A percentile compares a stretch with the other conserved stretches of the same genome.
phyloP scores from a whole-genome alignment of 2,797 vertebrate species.

The Malacoctenus gilli region DNA sequence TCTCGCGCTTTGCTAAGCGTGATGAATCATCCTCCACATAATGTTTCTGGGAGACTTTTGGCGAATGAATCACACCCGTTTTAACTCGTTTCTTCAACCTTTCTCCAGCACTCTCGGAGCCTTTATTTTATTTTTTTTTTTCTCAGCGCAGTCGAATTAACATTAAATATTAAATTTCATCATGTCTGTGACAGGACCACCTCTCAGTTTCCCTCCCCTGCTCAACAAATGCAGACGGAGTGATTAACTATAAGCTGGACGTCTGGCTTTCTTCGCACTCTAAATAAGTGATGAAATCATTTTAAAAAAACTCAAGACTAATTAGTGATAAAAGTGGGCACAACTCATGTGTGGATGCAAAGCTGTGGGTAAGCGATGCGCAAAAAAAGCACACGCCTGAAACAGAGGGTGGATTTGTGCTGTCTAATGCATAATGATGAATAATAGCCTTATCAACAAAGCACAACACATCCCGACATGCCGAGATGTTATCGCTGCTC shows the following conservation, averaged over 20 bases:
- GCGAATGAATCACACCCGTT: conserved; percentile 31
- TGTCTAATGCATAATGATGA: conserved; percentile 66
- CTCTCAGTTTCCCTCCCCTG: conserved; percentile 33
- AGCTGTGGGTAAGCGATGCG: conserved; percentile 37
- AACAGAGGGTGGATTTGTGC: conserved; percentile 63
- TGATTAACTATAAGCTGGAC: conserved; percentile 40
- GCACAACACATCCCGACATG: conserved; percentile 67
- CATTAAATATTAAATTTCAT: conserved; percentile 42
- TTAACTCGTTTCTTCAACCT: conserved; percentile 31
- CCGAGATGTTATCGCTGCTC: conserved; percentile 68
- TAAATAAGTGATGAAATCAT: conserved; percentile 52
- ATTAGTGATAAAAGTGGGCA: conserved; percentile 47
- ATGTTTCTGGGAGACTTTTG: conserved; percentile 24
- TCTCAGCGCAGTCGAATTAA: conserved; percentile 43
- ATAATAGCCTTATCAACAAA: conserved; percentile 75
- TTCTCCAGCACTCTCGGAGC: conserved; percentile 27
- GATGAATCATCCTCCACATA: conserved; percentile 28
- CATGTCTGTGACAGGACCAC: conserved; percentile 35
- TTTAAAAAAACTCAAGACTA: conserved; percentile 47
- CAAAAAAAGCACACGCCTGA: conserved; percentile 50
- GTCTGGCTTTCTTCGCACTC: conserved; percentile 45
- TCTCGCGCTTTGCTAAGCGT: conserved; percentile 2
- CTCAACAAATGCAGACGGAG: conserved; percentile 29
- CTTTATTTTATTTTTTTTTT: too few relatives aligned
- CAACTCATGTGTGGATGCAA: conserved; percentile 38